Conservation (phyloP, 2,113 vertebrate species). For the Grammomys dolichurus region DNA sequence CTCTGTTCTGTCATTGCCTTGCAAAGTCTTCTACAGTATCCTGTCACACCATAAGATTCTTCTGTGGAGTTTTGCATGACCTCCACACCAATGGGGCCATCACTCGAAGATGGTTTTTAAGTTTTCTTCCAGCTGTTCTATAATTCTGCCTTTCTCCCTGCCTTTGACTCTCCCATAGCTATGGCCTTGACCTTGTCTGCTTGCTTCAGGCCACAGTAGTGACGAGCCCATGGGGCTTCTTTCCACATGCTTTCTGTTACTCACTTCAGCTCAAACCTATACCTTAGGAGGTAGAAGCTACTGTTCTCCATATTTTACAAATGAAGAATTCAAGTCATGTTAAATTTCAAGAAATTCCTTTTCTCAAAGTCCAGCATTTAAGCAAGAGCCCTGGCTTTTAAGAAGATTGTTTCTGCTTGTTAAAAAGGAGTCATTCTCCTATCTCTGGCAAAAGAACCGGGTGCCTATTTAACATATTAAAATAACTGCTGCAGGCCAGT, state of each 20-base stretch:
- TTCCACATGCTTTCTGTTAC: neutral
- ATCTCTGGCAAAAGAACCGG: neutral
- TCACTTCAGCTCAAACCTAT: neutral
- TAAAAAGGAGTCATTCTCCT: neutral
- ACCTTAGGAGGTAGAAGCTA: neutral
- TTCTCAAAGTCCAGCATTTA: neutral
- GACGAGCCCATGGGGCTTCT: fast-evolving
- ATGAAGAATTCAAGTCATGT: neutral
- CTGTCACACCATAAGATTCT: neutral
- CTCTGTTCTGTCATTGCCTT: neutral
- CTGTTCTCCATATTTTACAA: neutral
- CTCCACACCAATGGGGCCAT: neutral
- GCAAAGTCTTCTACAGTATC: neutral
- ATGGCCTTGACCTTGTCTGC: too few relatives aligned
- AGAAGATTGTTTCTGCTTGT: neutral
- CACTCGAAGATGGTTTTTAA: neutral
- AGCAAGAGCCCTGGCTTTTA: neutral
- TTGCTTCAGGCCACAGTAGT: neutral
- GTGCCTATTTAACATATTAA: neutral
- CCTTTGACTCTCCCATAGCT: too few relatives aligned
- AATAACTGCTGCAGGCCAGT: neutral
- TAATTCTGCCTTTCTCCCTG: neutral
- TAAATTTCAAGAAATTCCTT: neutral
- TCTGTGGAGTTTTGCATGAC: neutral
- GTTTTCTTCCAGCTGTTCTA: neutral